Percentiles rank a stretch among this genome's conserved stretches.
phyloP scores from a whole-genome alignment of 1,140 invertebrate species.

The Melitaea cinxia region DNA sequence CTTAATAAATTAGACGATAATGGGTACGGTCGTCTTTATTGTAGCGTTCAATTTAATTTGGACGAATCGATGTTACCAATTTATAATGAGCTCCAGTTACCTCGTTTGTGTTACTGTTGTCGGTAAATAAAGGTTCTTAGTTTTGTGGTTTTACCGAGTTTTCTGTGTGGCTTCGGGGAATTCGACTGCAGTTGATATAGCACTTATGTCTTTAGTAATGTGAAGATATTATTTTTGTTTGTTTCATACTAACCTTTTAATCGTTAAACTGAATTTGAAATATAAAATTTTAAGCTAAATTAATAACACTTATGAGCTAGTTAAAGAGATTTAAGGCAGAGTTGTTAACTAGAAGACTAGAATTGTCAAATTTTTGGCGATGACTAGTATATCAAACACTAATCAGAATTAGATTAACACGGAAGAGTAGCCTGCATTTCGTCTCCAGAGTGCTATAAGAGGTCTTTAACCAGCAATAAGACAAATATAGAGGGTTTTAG shows the following conservation, averaged over 20 bases:
- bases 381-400: too few relatives aligned
- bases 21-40: neutral
- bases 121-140: constrained; percentile 17
- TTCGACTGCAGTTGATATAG: constrained; percentile 18
- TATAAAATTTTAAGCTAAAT: neutral
- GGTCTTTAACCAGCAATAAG: too few relatives aligned
- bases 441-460: too few relatives aligned
- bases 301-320: too few relatives aligned
- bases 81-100: constrained; percentile 23
- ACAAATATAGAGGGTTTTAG: too few relatives aligned
- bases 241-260: constrained; percentile 2
- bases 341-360: too few relatives aligned
- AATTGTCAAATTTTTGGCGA: too few relatives aligned
- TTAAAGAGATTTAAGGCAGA: too few relatives aligned
- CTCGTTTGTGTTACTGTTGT: constrained; percentile 13
- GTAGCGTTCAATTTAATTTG: constrained; percentile 7
- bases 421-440: too few relatives aligned
- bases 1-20: neutral
- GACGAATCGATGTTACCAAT: constrained; percentile 8
- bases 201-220: constrained; percentile 23
- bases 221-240: constrained; percentile 3
- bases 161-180: constrained; percentile 19
- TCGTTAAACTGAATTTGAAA: neutral
- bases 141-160: constrained; percentile 8
- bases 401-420: too few relatives aligned